Evolutionary conservation across 2,888 invertebrate species (phyloP).

Genomic region (Cheilosia vulpina): DNA sequence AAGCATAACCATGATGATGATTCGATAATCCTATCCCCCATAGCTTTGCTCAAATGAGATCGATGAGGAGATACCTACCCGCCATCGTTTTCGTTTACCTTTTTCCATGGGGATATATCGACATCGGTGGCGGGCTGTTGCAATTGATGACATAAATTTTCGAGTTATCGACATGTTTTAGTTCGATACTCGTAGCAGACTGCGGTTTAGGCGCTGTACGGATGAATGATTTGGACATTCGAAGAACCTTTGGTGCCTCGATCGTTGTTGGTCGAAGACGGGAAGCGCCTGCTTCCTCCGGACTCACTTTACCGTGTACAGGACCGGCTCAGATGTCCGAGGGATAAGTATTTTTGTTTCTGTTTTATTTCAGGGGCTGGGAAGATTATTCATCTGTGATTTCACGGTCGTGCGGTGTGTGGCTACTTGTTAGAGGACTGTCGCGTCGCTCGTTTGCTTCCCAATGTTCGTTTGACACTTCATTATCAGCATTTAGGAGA

Average conservation of each 20-base stretch:
- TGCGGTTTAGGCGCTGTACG: slow-evolving; percentile 39
- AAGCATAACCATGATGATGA: slow-evolving; percentile 51
- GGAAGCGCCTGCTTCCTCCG: slow-evolving; percentile 67
- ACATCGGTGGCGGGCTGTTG: slow-evolving; percentile 71
- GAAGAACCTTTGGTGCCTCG: slow-evolving; percentile 57
- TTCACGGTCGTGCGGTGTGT: slow-evolving; percentile 64
- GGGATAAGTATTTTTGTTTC: slow-evolving; percentile 55
- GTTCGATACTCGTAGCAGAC: slow-evolving; percentile 40
- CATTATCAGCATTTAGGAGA: slow-evolving; percentile 66
- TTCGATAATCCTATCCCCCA: slow-evolving; percentile 67
- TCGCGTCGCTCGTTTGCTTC: slow-evolving; percentile 24
- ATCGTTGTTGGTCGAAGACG: slow-evolving; percentile 44
- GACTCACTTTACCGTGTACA: slow-evolving; percentile 18
- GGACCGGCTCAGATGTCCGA: slow-evolving; percentile 53
- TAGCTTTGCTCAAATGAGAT: slow-evolving; percentile 18
- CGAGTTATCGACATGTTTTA: slow-evolving; percentile 72
- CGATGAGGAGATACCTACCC: slow-evolving; percentile 40
- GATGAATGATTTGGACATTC: slow-evolving; percentile 72
- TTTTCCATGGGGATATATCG: slow-evolving; percentile 12
- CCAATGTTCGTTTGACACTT: slow-evolving; percentile 74
- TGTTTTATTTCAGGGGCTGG: slow-evolving; percentile 32
- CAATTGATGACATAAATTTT: slow-evolving; percentile 76
- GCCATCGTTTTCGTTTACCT: slow-evolving; percentile 18
- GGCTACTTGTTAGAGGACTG: slow-evolving; percentile 65
- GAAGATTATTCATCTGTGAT: slow-evolving; percentile 56